A percentile compares a stretch with the other conserved stretches of the same genome.
phyloP scores from a whole-genome alignment of 2,888 invertebrate species.

The Agrotis clavis region DNA sequence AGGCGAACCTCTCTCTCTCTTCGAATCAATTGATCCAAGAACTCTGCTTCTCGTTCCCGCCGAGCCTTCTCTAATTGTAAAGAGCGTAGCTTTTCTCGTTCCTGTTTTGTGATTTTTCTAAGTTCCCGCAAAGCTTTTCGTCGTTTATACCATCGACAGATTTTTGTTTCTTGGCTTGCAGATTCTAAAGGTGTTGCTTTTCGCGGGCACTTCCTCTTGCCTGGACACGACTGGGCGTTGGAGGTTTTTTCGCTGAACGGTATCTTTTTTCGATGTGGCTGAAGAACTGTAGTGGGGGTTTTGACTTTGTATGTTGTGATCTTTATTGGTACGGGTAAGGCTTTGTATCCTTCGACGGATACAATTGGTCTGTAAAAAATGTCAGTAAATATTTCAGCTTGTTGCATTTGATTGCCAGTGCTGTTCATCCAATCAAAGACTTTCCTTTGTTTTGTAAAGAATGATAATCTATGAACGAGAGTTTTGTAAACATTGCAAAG shows the following conservation, averaged over 20 bases:
- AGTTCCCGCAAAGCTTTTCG: slow-evolving; percentile 18
- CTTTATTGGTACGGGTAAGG: slow-evolving; percentile 66
- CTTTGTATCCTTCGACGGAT: slow-evolving; percentile 65
- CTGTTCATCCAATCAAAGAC: not conserved
- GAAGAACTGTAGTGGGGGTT: slow-evolving; percentile 19
- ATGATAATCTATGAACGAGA: not conserved
- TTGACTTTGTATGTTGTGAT: slow-evolving; percentile 63
- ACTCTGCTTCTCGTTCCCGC: slow-evolving; percentile 33
- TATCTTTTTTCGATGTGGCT: not conserved
- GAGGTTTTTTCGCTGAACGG: not conserved
- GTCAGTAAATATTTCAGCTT: slow-evolving; percentile 2
- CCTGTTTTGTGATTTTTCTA: slow-evolving; percentile 18
- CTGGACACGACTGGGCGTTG: not conserved
- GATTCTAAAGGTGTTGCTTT: slow-evolving; percentile 13
- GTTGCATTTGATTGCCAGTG: not conserved
- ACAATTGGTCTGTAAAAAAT: slow-evolving; percentile 70
- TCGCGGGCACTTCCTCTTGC: slow-evolving; percentile 5
- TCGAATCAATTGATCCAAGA: slow-evolving; percentile 21
- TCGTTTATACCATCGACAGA: slow-evolving; percentile 47
- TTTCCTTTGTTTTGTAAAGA: not conserved
- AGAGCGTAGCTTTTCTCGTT: slow-evolving; percentile 7
- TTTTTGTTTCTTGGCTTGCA: slow-evolving; percentile 4
- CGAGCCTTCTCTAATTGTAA: slow-evolving; percentile 26
- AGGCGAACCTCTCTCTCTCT: slow-evolving; percentile 27
- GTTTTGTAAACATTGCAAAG: not conserved